These are phyloP conservation scores for Pseudopipra pipra DNA, from an alignment of 2,113 vertebrate species.

Conservation along the genomic window DNA sequence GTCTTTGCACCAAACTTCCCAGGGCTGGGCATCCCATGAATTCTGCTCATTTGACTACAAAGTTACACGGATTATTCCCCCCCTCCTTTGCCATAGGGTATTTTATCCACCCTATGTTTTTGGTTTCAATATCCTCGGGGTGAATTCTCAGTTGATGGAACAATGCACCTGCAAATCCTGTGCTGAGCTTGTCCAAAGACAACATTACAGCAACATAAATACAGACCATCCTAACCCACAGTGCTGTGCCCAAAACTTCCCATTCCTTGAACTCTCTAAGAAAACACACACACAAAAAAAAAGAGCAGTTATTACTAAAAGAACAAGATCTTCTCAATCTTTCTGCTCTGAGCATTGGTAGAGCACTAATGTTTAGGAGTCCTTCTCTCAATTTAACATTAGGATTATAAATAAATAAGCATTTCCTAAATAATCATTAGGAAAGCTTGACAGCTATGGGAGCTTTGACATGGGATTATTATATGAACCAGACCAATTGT, in stretches of 20 bases:
- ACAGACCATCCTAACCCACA: not conserved
- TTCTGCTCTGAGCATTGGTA: not conserved
- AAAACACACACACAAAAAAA: not conserved
- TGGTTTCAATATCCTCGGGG: not conserved
- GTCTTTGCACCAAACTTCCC: not conserved
- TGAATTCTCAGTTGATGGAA: not conserved
- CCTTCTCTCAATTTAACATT: not conserved
- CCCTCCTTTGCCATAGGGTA: not conserved
- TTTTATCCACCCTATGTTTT: not conserved
- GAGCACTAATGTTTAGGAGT: not conserved
- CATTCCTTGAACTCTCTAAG: not conserved
- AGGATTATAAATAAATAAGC: not conserved
- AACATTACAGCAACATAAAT: not conserved
- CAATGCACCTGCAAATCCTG: not conserved
- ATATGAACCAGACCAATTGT: accelerated
- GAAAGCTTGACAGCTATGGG: not conserved
- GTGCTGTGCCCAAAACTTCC: not conserved
- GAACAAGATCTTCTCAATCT: not conserved
- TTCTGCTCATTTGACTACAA: not conserved
- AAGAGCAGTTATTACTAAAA: not conserved
- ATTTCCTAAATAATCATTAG: not conserved
- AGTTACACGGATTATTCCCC: not conserved
- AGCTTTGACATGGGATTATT: not conserved
- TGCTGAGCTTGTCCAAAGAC: not conserved
- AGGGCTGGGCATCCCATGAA: not conserved